Conservation (phyloP, 2,113 vertebrate genomes). For the Daboia siamensis region DNA sequence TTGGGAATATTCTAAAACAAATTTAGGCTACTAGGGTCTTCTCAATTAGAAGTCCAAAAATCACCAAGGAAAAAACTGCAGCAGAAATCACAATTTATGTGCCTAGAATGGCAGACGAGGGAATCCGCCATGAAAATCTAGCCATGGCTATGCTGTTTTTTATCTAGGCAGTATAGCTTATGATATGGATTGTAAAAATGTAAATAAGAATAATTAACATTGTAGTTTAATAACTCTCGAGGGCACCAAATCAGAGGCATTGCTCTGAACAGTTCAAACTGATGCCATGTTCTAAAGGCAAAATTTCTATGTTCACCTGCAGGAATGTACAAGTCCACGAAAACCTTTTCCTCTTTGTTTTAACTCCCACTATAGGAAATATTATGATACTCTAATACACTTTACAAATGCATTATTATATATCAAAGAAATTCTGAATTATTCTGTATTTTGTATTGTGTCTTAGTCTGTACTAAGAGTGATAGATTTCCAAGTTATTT, state of each 20-base stretch:
- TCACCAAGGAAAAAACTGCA: background rate
- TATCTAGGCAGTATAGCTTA: background rate
- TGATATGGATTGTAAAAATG: background rate
- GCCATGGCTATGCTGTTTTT: background rate
- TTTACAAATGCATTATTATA: background rate
- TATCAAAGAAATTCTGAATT: background rate
- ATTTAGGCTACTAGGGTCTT: background rate
- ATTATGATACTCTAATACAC: background rate
- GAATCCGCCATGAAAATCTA: background rate
- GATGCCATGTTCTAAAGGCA: background rate
- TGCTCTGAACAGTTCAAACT: background rate
- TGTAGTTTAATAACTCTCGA: background rate
- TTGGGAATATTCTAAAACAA: background rate
- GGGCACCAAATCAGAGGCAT: too few species aligned
- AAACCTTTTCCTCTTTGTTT: background rate
- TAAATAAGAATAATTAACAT: background rate
- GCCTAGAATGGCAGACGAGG: background rate
- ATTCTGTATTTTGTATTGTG: background rate
- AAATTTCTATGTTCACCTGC: background rate
- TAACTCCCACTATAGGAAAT: background rate
- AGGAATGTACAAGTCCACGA: background rate
- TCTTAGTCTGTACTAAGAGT: background rate
- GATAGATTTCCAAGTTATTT: background rate
- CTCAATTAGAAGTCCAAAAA: background rate
- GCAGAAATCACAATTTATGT: background rate